Conservation (phyloP, 2,888 invertebrate species). For the Drosophila parthenogenetica region DNA sequence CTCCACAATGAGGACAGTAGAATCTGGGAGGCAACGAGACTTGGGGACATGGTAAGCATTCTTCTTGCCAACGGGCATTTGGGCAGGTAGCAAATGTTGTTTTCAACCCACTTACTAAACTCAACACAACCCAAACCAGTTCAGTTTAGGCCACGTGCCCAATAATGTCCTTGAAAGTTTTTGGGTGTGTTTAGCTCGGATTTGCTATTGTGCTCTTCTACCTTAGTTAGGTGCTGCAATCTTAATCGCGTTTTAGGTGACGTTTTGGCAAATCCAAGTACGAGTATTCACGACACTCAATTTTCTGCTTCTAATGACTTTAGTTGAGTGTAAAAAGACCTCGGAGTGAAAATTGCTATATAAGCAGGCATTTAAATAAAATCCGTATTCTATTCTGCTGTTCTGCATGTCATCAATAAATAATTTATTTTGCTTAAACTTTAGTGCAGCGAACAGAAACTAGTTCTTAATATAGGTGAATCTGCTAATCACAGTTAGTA, state of each 20-base stretch:
- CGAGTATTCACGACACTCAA: conserved; percentile 29
- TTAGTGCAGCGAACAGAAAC: not conserved
- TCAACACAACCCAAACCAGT: not conserved
- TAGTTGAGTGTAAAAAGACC: conserved; percentile 9
- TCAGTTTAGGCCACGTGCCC: conserved; percentile 54
- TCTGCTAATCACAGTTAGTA: not conserved
- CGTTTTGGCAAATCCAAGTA: conserved; percentile 29
- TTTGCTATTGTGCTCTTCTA: conserved; percentile 48
- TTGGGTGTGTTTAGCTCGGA: conserved; percentile 40
- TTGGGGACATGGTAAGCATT: conserved; percentile 51
- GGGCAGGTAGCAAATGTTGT: conserved; percentile 45
- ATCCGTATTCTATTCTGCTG: not conserved
- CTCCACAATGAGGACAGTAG: conserved; percentile 60
- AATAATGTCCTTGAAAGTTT: conserved; percentile 73
- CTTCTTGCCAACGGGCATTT: conserved; percentile 61
- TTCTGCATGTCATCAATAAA: not conserved
- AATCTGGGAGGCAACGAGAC: conserved; percentile 32
- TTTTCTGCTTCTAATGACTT: conserved; percentile 39
- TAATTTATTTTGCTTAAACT: not conserved
- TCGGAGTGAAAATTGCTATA: conserved; percentile 13
- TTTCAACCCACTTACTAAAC: not conserved
- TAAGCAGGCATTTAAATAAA: not conserved
- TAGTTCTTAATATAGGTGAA: not conserved
- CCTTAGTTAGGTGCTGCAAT: conserved; percentile 50
- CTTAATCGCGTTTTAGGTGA: conserved; percentile 56